These are phyloP conservation scores for Notospermus geniculatus DNA, from an alignment of 1,140 invertebrate genomes.

Conservation along the genomic window DNA sequence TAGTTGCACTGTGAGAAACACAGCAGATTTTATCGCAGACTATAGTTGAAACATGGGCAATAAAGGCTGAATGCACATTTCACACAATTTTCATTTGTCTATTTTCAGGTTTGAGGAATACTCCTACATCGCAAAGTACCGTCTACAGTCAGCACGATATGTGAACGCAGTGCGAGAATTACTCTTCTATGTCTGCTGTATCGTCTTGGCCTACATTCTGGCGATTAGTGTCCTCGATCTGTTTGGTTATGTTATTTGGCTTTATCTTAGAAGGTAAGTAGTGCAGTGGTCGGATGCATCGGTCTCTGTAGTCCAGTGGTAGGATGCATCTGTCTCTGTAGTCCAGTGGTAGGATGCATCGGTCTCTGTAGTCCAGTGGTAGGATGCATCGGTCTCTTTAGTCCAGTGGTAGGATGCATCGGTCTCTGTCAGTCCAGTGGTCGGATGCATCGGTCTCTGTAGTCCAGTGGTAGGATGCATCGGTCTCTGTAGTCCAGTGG, in stretches of 20 bases:
- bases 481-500: no score
- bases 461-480: no score
- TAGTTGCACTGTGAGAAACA: no score
- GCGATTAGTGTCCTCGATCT: not conserved
- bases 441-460: no score
- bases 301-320: not conserved
- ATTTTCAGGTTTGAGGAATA: slow-evolving; percentile 1
- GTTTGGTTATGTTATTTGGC: not conserved
- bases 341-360: not conserved
- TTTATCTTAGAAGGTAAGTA: slow-evolving; percentile 5
- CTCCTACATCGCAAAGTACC: not conserved
- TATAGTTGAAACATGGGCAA: no score
- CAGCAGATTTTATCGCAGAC: no score
- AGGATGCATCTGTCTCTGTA: not conserved
- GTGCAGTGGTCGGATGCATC: not conserved
- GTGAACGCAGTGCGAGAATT: slow-evolving; percentile 2
- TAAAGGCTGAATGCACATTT: no score
- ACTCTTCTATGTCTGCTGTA: not conserved
- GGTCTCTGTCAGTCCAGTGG: no score
- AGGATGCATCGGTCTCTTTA: no score
- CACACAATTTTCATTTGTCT: no score
- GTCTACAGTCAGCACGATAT: not conserved
- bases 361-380: no score
- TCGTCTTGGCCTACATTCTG: not conserved
- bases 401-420: no score